Base-by-base conservation (phyloP, 2,113 vertebrate genomes). In the Xenopus laevis region DNA sequence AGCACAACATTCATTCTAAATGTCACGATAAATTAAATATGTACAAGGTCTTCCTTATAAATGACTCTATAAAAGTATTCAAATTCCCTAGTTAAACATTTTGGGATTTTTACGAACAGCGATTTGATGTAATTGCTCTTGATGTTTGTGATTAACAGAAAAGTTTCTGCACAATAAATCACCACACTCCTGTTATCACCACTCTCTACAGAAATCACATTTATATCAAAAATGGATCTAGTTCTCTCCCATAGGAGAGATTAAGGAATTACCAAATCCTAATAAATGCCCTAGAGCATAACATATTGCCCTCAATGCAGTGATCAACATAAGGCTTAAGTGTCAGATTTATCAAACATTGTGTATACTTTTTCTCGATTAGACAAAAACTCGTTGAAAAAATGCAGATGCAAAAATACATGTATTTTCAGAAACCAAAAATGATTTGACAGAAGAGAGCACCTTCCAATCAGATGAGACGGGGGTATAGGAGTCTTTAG, bases 11-110 rank as follows among this genome's bases (percentile, higher is more conserved):
- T 45, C 18, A 12, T 67, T 45, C 40, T 44, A 70, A 68, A 68
- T 45, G 68, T 40, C 68, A 59, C 11, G 17, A 70, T 70, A 70
- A 57, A 70, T 70, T 59, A 70, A 70, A 58, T 67, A 70, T 59
- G 68, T 18, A 58, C 17, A 40, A 70, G 53, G 68, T 40, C 30
- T 58, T 59, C 23, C 67, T 70, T 55, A 59, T 59, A 44, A 13
- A 59, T 59, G 18, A 70, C 67, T n/a, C 23, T 44, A 10, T 59
- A 70, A 10, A 20, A 70, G n/a, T 58, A 18, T 70, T 58, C 17
- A 18, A 15, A 12, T 59, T n/a, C 55, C 53, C 53, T 59, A 59
- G 53, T 58, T 50, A 52, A 55, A 21, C 68, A 59, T 40, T 44
- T 59, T 59, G 27, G 53, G 53, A 40, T 59, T 59, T 44, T 44